Percentiles rank a stretch among this genome's conserved stretches.
These are phyloP conservation scores for Eulemur rubriventer DNA, from an alignment of 2,797 vertebrate genomes.

Conservation along the genomic window DNA sequence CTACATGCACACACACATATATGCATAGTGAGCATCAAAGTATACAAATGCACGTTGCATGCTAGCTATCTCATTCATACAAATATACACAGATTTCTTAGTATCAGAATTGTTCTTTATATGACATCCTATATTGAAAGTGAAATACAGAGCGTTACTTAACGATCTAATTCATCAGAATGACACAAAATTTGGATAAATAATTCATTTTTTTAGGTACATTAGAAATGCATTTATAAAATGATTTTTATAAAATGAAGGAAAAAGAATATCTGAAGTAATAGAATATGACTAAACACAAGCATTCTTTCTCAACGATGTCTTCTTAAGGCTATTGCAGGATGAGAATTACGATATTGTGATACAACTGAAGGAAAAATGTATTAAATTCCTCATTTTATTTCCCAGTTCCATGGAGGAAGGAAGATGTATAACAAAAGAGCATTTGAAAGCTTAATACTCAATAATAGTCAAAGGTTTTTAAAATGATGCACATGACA, in stretches of 20 bases:
- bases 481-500: slow-evolving; percentile 21
- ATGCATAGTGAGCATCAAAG: background rate
- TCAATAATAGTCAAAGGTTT: slow-evolving; percentile 58
- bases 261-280: background rate
- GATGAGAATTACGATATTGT: slow-evolving; percentile 27
- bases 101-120: background rate
- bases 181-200: background rate
- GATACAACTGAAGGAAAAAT: background rate
- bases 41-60: background rate
- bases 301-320: background rate
- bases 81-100: background rate
- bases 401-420: slow-evolving; percentile 17
- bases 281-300: slow-evolving; percentile 26
- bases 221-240: background rate
- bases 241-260: background rate
- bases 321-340: background rate
- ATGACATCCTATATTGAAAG: background rate
- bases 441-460: slow-evolving; percentile 23
- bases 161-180: background rate
- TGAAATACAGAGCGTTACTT: background rate
- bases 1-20: background rate
- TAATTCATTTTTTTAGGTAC: background rate
- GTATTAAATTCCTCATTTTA: slow-evolving; percentile 43
- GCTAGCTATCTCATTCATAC: background rate
- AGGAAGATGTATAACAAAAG: background rate